Evolutionary conservation across 1,140 invertebrate genomes (phyloP).

Genomic region (Aricia agestis): DNA sequence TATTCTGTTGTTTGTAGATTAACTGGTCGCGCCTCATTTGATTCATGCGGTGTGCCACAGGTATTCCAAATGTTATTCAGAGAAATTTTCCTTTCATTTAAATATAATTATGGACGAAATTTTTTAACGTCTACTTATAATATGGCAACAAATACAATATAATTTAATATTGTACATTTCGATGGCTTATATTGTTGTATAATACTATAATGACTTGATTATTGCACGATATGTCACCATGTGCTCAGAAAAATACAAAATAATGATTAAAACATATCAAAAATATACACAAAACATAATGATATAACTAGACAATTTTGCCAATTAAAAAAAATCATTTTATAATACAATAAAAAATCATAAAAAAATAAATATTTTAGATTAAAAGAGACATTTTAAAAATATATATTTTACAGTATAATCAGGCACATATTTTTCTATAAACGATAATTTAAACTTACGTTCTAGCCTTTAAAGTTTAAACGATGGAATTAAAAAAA

Average conservation of each 20-base stretch:
- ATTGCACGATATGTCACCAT: background rate
- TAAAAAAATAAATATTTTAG: no score
- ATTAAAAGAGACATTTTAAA: no score
- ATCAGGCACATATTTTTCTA: background rate
- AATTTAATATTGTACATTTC: slow-evolving; percentile 10
- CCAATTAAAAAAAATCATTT: background rate
- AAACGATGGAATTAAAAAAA: background rate
- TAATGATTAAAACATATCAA: background rate
- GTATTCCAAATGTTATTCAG: no score
- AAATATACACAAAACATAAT: slow-evolving; percentile 9
- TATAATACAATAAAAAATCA: no score
- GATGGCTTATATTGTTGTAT: slow-evolving; percentile 9
- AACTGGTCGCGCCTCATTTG: no score
- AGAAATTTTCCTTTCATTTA: no score
- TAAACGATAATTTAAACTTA: no score
- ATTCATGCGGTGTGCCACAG: no score
- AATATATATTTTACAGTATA: background rate
- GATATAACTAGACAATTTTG: background rate
- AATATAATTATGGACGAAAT: background rate
- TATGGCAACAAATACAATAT: slow-evolving; percentile 6
- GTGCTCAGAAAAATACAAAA: slow-evolving; percentile 6
- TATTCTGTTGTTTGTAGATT: no score
- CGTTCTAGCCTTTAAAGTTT: background rate
- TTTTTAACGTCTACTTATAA: background rate
- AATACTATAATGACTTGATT: slow-evolving; percentile 10